Evolutionary conservation across 2,888 invertebrate species (phyloP), one percentile per base, ranked within the genome.

Genomic region (Torymus aiolomorphi): DNA sequence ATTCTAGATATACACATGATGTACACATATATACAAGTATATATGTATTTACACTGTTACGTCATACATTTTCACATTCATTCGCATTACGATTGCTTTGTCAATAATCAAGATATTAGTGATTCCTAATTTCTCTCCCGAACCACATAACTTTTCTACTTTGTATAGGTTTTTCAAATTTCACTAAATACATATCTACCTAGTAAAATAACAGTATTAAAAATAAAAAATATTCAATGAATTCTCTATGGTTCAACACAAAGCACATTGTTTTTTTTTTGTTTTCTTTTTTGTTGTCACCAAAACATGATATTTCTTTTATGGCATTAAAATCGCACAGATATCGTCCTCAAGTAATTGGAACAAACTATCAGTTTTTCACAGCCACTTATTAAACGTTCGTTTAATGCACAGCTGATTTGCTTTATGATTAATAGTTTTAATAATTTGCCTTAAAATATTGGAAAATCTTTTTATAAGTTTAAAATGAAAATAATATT

Each of bases 171-270:
- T 67, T 69, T 59, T 18, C n/a, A 13, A 61, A 16, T 54, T 74
- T 63, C 18, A 51, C 12, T 67, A 72, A 63, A 63, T n/a, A 62
- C 24, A 67, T 51, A 51, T 71, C 49, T 62, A 80, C 13, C 57
- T 80, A 74, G 2, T 66, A 82, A 85, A 83, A 82, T 83, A 84
- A 84, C 80, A 82, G 83, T 86, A 84, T 83, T 85, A 84, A 86
- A 86, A 87, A 87, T 86, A 74, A 80, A 80, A 86, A 84, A 84
- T 85, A 82, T 83, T 83, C 56, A 83, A 84, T 82, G 71, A 83
- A 78, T 76, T 85, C 63, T 82, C 75, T 76, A 76, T 77, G 63
- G 66, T 72, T 81, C 78, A 76, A 75, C 14, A 73, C 31, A 4
- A 57, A 77, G 54, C 65, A 70, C 3, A 13, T 57, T 42, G 8